These are phyloP conservation scores for Pelochelys cantorii DNA, from an alignment of 2,797 vertebrate genomes.

Conservation along the genomic window DNA sequence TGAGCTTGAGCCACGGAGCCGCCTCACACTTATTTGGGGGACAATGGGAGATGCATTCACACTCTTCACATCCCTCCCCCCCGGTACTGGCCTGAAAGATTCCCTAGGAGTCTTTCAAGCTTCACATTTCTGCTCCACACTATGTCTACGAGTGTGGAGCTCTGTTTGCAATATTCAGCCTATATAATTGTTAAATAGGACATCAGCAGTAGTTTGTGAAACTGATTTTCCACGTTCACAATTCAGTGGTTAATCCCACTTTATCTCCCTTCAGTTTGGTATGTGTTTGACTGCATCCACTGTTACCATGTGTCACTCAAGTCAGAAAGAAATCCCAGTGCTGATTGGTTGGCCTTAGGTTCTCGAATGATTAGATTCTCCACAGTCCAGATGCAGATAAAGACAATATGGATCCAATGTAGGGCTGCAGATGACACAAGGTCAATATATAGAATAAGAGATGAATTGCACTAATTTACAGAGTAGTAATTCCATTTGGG, in stretches of 20 bases:
- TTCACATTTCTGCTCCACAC: not conserved
- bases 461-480: not conserved
- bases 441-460: not conserved
- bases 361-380: conserved; percentile 32
- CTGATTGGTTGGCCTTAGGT: conserved; percentile 10
- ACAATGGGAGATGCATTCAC: no score
- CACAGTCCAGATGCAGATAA: not conserved
- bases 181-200: accelerated
- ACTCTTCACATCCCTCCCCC: no score
- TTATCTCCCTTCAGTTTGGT: conserved; percentile 1
- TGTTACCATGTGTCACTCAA: not conserved
- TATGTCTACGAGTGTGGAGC: accelerated
- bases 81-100: no score
- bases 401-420: conserved; percentile 6
- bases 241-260: not conserved
- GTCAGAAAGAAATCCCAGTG: conserved; percentile 2
- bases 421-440: not conserved
- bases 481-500: not conserved
- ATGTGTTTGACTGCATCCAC: not conserved
- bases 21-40: no score
- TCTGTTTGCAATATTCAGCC: accelerated
- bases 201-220: not conserved
- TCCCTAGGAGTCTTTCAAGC: not conserved
- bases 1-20: no score
- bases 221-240: not conserved